Evolutionary conservation across 2,888 invertebrate genomes (phyloP).

Genomic region (Dryocosmus kuriphilus): DNA sequence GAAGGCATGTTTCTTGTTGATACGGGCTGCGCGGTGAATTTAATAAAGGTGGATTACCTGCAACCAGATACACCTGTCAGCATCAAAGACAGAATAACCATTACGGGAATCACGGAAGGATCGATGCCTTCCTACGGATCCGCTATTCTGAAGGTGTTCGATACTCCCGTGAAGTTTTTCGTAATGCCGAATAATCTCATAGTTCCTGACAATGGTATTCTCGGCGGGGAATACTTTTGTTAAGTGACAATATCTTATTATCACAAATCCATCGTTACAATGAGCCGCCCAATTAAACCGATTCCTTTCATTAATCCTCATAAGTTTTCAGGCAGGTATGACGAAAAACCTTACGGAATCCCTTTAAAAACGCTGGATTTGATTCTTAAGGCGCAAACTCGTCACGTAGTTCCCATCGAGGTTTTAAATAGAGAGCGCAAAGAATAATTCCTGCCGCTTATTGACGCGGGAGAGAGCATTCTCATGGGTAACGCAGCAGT

Average conservation of each 20-base stretch:
- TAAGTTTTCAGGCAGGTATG: background rate
- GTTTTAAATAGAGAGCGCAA: too few species aligned
- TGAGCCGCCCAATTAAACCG: too few species aligned
- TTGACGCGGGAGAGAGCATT: too few species aligned
- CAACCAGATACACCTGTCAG: conserved; percentile 26
- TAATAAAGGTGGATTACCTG: conserved; percentile 35
- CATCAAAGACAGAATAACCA: conserved; percentile 23
- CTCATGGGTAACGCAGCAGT: background rate
- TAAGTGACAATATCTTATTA: too few species aligned
- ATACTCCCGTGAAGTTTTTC: background rate
- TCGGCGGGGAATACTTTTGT: too few species aligned
- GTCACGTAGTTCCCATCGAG: background rate
- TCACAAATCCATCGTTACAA: too few species aligned
- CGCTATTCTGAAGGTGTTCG: background rate
- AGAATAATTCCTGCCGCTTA: too few species aligned
- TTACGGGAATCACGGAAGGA: conserved; percentile 41
- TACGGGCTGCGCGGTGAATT: conserved; percentile 46
- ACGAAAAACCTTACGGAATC: background rate
- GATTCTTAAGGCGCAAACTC: too few species aligned
- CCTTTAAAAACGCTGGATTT: too few species aligned
- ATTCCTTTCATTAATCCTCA: background rate
- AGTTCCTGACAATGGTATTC: too few species aligned
- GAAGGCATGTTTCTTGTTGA: conserved; percentile 29
- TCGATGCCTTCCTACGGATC: background rate
- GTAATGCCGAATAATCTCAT: background rate